Evolutionary conservation across 2,888 invertebrate species (phyloP).

Genomic region (Hyles lineata): DNA sequence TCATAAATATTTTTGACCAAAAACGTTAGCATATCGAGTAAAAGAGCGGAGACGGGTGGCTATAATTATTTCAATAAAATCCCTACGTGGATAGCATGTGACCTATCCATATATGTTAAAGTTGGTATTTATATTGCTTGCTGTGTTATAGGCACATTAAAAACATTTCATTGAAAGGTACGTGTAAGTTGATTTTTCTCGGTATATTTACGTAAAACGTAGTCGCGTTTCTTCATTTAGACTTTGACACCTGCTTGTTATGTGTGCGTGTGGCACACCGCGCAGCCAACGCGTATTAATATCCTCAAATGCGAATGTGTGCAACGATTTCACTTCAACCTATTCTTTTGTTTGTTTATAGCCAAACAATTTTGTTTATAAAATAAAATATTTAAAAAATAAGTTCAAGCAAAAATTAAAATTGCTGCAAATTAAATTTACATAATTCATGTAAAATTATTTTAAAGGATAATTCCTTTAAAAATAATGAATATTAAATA

Average conservation of each 20-base stretch:
- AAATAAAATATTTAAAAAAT: too few relatives aligned
- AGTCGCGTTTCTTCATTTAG: slow-evolving; percentile 62
- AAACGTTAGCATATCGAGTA: neutral
- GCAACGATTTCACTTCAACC: slow-evolving; percentile 50
- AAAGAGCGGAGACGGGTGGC: slow-evolving; percentile 39
- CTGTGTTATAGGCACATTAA: neutral
- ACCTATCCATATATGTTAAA: slow-evolving; percentile 35
- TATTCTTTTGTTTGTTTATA: slow-evolving; percentile 26
- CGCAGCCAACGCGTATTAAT: slow-evolving; percentile 57
- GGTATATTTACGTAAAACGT: slow-evolving; percentile 51
- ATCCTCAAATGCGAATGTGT: slow-evolving; percentile 56
- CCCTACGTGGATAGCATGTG: slow-evolving; percentile 50
- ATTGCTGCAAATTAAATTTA: too few relatives aligned
- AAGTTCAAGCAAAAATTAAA: too few relatives aligned
- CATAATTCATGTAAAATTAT: too few relatives aligned
- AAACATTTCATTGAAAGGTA: neutral
- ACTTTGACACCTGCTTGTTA: slow-evolving; percentile 75
- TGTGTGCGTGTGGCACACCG: slow-evolving; percentile 61
- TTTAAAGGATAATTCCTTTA: neutral
- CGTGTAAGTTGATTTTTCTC: neutral
- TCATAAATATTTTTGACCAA: neutral
- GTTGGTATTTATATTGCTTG: neutral
- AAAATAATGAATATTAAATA: neutral
- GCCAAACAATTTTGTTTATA: neutral
- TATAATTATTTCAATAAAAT: slow-evolving; percentile 24